These are phyloP conservation scores for Formicarius rufipectus DNA, from an alignment of 2,113 vertebrate species.

Conservation along the genomic window DNA sequence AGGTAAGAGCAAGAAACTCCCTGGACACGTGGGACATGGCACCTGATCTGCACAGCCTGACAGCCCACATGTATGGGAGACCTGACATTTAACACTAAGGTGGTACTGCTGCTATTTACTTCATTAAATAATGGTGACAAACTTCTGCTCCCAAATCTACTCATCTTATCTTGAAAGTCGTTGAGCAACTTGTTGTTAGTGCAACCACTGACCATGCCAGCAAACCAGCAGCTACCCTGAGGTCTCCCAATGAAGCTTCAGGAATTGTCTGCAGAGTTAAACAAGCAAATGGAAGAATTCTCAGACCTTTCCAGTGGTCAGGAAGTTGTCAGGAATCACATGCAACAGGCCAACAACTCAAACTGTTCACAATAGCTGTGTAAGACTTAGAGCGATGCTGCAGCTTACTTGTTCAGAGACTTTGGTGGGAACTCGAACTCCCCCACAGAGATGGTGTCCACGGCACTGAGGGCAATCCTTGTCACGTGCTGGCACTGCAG, in stretches of 20 bases:
- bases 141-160: neutral
- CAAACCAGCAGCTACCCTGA: neutral
- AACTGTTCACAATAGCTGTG: rapidly evolving
- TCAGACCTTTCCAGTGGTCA: neutral
- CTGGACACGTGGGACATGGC: rapidly evolving
- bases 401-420: slow-evolving; percentile 91
- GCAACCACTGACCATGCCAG: neutral
- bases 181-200: neutral
- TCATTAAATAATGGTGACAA: rapidly evolving
- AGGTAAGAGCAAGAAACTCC: neutral
- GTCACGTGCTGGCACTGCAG: slow-evolving; percentile 92
- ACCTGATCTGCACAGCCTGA: too few species aligned
- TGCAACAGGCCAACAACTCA: neutral
- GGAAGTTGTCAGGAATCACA: too few species aligned
- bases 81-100: rapidly evolving
- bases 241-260: too few species aligned
- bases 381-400: rapidly evolving
- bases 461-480: slow-evolving; percentile 82
- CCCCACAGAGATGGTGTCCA: slow-evolving; percentile 91
- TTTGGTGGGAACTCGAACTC: slow-evolving; percentile 93
- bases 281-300: neutral
- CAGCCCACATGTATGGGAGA: rapidly evolving
- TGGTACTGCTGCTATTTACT: neutral
- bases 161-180: neutral
- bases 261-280: neutral